Evolutionary conservation across 2,888 invertebrate genomes (phyloP).

Genomic region (Amiota minor): DNA sequence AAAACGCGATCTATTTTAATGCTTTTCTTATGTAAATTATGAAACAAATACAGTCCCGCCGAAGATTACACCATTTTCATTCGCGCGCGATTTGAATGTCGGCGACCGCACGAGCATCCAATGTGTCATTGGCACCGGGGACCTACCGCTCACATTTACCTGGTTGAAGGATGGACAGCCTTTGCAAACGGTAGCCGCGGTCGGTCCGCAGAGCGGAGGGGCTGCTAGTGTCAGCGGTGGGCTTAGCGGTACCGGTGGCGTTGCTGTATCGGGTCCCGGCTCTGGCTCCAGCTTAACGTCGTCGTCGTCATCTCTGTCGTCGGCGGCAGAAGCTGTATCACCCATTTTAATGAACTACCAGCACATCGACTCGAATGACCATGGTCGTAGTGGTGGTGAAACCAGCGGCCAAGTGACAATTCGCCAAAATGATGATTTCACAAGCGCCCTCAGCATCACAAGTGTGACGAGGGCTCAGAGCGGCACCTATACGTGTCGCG

Average conservation of each 20-base stretch:
- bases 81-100: constrained; percentile 78
- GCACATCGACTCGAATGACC: constrained; percentile 57
- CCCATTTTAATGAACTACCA: constrained; percentile 35
- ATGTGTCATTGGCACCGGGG: constrained; percentile 78
- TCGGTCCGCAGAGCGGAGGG: constrained; percentile 38
- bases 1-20: too few species aligned
- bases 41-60: constrained; percentile 75
- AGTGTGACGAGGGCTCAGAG: constrained; percentile 76
- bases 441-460: constrained; percentile 77
- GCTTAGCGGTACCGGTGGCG: constrained; percentile 68
- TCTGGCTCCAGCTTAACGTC: constrained; percentile 41
- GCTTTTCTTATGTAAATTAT: constrained; percentile 11
- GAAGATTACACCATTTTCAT: constrained; percentile 80
- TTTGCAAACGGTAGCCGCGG: constrained; percentile 69
- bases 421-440: constrained; percentile 78
- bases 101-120: constrained; percentile 78
- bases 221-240: constrained; percentile 57
- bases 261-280: constrained; percentile 52
- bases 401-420: constrained; percentile 75
- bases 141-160: constrained; percentile 78
- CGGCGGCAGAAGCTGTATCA: constrained; percentile 39
- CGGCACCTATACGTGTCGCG: constrained; percentile 78
- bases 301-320: constrained; percentile 42
- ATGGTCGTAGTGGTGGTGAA: constrained; percentile 68
- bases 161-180: constrained; percentile 79